These are phyloP conservation scores for Anolis carolinensis DNA, from an alignment of 2,113 vertebrate species.

Conservation along the genomic window DNA sequence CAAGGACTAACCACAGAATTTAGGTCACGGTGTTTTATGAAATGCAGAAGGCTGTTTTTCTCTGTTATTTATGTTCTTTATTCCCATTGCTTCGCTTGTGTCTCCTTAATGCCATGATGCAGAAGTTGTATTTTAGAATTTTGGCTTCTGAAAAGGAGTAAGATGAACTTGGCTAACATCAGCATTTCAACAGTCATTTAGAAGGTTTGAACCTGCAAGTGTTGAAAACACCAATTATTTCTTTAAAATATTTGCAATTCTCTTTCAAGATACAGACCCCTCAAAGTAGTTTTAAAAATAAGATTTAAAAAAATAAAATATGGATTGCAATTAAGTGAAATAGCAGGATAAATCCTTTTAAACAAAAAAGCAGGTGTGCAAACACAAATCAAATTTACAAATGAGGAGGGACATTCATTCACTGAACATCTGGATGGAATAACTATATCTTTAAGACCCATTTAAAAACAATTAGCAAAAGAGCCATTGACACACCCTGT, in stretches of 20 bases:
- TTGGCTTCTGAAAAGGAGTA: background rate
- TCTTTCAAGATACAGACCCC: background rate
- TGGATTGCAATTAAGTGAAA: background rate
- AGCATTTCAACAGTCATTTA: background rate
- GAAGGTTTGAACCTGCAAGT: background rate
- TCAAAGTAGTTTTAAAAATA: background rate
- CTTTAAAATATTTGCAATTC: background rate
- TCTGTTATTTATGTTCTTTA: background rate
- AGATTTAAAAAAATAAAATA: background rate
- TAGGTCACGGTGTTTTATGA: too few species aligned
- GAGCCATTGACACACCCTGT: background rate
- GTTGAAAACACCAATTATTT: background rate
- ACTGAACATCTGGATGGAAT: background rate
- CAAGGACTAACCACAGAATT: too few species aligned
- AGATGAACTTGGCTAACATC: background rate
- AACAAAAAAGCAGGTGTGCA: background rate
- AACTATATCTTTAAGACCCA: background rate
- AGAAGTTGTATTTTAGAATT: background rate
- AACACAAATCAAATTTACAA: background rate
- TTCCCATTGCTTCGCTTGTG: background rate
- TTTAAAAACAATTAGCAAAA: background rate
- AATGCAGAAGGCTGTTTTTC: background rate
- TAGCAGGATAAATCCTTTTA: background rate
- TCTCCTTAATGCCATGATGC: background rate
- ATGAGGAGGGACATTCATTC: background rate